A percentile compares a stretch with the other conserved stretches of the same genome.
phyloP scores from a whole-genome alignment of 2,113 vertebrate genomes.

The Cephalopholis sonnerati region DNA sequence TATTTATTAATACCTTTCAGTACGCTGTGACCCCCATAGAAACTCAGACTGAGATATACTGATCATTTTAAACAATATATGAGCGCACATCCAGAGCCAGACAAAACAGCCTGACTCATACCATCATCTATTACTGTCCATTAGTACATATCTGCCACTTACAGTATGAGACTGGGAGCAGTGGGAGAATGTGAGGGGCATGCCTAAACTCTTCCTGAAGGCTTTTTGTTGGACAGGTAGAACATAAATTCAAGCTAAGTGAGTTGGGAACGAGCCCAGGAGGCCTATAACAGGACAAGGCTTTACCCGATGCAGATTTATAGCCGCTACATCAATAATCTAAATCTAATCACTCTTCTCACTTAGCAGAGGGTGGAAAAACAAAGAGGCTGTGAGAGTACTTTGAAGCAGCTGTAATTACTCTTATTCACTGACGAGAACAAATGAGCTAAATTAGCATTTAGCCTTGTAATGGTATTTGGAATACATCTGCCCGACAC shows the following conservation, averaged over 20 bases:
- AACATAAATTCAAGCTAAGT: conserved; percentile 46
- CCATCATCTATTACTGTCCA: conserved; percentile 31
- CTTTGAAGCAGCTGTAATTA: not conserved
- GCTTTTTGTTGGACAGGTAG: conserved; percentile 42
- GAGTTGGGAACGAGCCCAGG: conserved; percentile 13
- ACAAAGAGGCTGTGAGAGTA: conserved; percentile 31
- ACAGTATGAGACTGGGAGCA: conserved; percentile 15
- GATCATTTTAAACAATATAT: conserved; percentile 25
- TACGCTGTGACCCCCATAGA: not conserved
- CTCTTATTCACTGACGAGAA: conserved; percentile 4
- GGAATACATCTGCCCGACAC: not conserved
- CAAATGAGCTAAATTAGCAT: conserved; percentile 38
- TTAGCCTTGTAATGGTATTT: conserved; percentile 32
- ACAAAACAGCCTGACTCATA: conserved; percentile 2
- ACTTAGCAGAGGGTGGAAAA: conserved; percentile 44
- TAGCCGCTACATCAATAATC: conserved; percentile 43
- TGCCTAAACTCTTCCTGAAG: conserved; percentile 17
- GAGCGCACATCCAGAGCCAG: conserved; percentile 12
- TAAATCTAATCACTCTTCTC: conserved; percentile 51
- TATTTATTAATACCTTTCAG: not conserved
- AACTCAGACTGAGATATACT: not conserved
- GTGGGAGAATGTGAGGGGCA: not conserved
- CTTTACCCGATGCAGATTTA: conserved; percentile 45
- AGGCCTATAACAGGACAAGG: conserved; percentile 39
- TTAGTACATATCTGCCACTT: conserved; percentile 39